Evolutionary conservation across 2,888 invertebrate species (phyloP).

Genomic region (Ischnura elegans): DNA sequence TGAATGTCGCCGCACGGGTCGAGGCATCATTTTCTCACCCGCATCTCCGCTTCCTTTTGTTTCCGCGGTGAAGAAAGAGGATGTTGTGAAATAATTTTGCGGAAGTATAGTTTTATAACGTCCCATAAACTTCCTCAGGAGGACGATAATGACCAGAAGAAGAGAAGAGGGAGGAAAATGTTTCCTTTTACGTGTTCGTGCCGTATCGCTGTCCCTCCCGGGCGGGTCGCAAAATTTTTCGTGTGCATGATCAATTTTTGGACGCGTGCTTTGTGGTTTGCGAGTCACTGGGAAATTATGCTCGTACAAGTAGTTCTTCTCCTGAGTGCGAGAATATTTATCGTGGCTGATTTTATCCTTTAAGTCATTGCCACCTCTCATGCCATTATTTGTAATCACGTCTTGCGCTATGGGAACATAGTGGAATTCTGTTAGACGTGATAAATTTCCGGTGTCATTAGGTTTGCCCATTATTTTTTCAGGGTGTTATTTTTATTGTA

Average conservation of each 20-base stretch:
- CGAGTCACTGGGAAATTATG: too few species aligned
- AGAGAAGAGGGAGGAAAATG: not conserved
- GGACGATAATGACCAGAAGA: not conserved
- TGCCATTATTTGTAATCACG: too few species aligned
- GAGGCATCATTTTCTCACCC: not conserved
- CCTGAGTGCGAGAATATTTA: too few species aligned
- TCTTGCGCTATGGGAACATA: too few species aligned
- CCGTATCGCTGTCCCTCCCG: not conserved
- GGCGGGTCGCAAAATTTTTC: not conserved
- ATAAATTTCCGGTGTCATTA: too few species aligned
- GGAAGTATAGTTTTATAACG: not conserved
- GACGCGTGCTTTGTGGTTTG: too few species aligned
- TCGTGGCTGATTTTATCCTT: too few species aligned
- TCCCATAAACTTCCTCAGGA: constrained; percentile 3
- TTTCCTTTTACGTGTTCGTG: not conserved
- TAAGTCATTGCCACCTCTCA: too few species aligned
- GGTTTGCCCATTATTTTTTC: too few species aligned
- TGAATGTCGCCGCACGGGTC: not conserved
- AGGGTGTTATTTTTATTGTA: too few species aligned
- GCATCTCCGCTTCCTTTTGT: not conserved
- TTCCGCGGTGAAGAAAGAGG: constrained; percentile 7
- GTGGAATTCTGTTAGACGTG: too few species aligned
- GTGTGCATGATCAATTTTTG: not conserved
- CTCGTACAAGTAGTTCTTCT: too few species aligned
- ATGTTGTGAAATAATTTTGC: not conserved